Evolutionary conservation across 2,797 vertebrate species (phyloP).

Genomic region (Eupleurogrammus muticus): DNA sequence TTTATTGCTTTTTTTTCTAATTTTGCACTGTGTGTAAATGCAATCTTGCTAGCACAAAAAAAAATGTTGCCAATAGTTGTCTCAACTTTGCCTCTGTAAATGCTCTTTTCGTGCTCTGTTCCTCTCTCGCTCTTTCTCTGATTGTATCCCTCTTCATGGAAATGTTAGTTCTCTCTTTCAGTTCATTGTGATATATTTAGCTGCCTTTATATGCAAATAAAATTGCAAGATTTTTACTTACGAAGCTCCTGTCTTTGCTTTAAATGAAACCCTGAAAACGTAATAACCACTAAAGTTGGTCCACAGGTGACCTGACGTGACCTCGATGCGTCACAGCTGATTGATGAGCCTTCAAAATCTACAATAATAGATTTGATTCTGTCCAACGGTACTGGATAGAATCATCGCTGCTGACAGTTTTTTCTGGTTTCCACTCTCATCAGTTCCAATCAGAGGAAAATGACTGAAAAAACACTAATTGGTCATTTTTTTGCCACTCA

Average conservation of each 20-base stretch:
- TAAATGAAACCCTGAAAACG: too few relatives aligned
- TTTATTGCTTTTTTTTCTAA: conserved; percentile 82
- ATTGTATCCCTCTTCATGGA: conserved; percentile 93
- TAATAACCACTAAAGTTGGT: too few relatives aligned
- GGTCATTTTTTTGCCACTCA: too few relatives aligned
- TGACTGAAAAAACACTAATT: too few relatives aligned
- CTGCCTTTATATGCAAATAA: conserved; percentile 99
- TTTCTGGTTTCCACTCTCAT: too few relatives aligned
- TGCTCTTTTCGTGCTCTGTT: conserved; percentile 86
- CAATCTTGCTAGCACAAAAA: conserved; percentile 98
- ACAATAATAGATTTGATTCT: too few relatives aligned
- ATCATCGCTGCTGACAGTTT: too few relatives aligned
- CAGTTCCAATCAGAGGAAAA: too few relatives aligned
- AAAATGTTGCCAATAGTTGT: conserved; percentile 93
- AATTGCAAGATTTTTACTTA: conserved; percentile 99
- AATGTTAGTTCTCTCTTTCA: conserved; percentile 93
- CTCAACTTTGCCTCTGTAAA: conserved; percentile 94
- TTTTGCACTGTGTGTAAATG: conserved; percentile 99
- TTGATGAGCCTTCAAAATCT: too few relatives aligned
- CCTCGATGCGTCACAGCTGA: too few relatives aligned
- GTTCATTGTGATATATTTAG: conserved; percentile 99
- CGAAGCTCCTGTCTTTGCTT: conserved; percentile 20
- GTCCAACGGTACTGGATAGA: too few relatives aligned
- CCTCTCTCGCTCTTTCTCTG: conserved; percentile 75
- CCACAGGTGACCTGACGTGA: too few relatives aligned